These are phyloP conservation scores for Spisula subtruncata DNA, from an alignment of 2,888 invertebrate species.

Conservation along the genomic window DNA sequence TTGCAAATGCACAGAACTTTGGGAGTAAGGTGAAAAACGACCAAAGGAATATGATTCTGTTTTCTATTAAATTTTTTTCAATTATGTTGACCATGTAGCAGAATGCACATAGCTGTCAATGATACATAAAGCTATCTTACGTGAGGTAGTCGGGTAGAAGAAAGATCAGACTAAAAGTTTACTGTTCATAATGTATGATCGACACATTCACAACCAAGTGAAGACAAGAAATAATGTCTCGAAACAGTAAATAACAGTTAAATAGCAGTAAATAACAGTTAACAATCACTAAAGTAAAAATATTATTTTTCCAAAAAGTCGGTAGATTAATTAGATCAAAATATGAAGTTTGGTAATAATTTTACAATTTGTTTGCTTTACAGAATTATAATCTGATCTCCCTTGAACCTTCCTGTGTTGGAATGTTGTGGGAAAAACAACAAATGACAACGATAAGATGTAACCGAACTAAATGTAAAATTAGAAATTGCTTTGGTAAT, in stretches of 20 bases:
- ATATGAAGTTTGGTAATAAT: neutral
- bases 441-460: constrained; percentile 40
- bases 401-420: constrained; percentile 41
- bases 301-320: neutral
- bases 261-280: neutral
- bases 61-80: neutral
- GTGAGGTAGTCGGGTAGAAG: constrained; percentile 49
- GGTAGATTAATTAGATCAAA: no score
- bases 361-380: neutral
- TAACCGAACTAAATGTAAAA: constrained; percentile 1
- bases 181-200: neutral
- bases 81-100: constrained; percentile 39
- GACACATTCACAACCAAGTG: constrained; percentile 5
- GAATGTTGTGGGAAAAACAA: constrained; percentile 48
- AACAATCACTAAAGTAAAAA: no score
- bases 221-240: neutral
- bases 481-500: constrained; percentile 1
- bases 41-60: no score
- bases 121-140: neutral
- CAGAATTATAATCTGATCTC: constrained; percentile 26
- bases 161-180: constrained; percentile 27
- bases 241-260: neutral
- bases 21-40: no score
- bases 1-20: no score
- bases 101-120: constrained; percentile 28